Evolutionary conservation across 2,113 vertebrate genomes (phyloP).

Genomic region (Porphyrio hochstetteri): DNA sequence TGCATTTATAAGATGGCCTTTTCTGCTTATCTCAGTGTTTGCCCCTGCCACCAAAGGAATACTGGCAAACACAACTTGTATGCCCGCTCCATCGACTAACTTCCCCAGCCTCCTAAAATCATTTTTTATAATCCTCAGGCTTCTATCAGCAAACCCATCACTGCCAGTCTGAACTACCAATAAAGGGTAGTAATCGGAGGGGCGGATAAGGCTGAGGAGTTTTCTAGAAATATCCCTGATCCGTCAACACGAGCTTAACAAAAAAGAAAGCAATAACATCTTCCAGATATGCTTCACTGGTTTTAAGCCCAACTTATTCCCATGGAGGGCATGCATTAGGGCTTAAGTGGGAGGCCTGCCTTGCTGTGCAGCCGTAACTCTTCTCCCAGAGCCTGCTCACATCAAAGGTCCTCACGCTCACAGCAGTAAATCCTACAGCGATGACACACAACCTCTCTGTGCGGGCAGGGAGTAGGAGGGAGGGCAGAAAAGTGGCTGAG

Average conservation of each 20-base stretch:
- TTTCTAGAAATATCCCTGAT: too few species aligned
- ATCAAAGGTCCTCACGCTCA: not conserved
- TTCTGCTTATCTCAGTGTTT: too few species aligned
- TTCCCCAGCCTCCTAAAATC: too few species aligned
- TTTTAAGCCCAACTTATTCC: not conserved
- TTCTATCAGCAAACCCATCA: too few species aligned
- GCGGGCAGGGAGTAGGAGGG: not conserved
- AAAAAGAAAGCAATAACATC: not conserved
- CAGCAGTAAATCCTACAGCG: slow-evolving; percentile 1
- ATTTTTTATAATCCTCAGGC: too few species aligned
- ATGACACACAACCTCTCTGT: not conserved
- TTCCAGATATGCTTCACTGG: not conserved
- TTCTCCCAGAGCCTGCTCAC: not conserved
- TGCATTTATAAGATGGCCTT: too few species aligned
- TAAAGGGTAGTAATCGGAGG: too few species aligned
- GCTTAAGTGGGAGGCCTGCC: not conserved
- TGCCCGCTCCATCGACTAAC: too few species aligned
- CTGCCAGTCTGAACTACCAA: too few species aligned
- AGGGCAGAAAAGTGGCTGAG: not conserved
- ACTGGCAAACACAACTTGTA: too few species aligned
- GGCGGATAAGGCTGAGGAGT: too few species aligned
- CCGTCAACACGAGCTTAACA: not conserved
- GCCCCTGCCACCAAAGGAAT: too few species aligned
- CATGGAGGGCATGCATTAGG: accelerated
- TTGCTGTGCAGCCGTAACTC: not conserved